These are phyloP conservation scores for Chironomus tepperi DNA, from an alignment of 1,140 invertebrate genomes.

Conservation along the genomic window DNA sequence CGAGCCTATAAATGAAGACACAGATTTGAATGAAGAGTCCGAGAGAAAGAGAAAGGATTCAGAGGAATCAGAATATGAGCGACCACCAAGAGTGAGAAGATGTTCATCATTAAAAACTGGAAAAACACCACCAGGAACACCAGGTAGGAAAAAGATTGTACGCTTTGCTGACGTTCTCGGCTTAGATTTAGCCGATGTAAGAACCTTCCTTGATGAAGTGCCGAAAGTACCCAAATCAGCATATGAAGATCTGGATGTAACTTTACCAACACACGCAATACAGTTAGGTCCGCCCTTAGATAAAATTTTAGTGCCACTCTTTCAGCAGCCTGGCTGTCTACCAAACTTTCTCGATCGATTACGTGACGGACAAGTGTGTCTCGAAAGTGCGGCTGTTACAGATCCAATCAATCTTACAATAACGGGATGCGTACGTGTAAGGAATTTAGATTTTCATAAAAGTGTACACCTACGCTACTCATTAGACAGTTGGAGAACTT, in stretches of 20 bases:
- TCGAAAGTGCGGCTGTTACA: constrained; percentile 74
- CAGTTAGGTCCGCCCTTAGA: constrained; percentile 45
- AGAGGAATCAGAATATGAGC: constrained; percentile 40
- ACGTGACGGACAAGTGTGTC: constrained; percentile 59
- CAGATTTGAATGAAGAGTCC: constrained; percentile 28
- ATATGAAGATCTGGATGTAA: constrained; percentile 56
- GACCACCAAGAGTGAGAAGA: constrained; percentile 56
- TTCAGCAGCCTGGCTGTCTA: constrained; percentile 69
- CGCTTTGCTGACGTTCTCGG: constrained; percentile 91
- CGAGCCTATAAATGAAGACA: constrained; percentile 31
- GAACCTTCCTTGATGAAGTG: constrained; percentile 82
- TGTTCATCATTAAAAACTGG: constrained; percentile 82
- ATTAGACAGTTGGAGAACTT: constrained; percentile 75
- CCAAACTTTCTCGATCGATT: constrained; percentile 71
- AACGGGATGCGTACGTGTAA: constrained; percentile 75
- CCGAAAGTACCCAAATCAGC: constrained; percentile 80
- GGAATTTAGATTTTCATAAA: constrained; percentile 88
- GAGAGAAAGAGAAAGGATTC: constrained; percentile 27
- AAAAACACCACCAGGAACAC: constrained; percentile 84
- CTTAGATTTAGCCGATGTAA: constrained; percentile 81
- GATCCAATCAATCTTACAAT: constrained; percentile 64
- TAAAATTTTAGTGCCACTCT: constrained; percentile 59
- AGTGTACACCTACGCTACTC: constrained; percentile 79
- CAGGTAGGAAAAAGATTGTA: constrained; percentile 85
- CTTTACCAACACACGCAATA: constrained; percentile 37